Evolutionary conservation across 2,888 invertebrate genomes (phyloP), one percentile per base, ranked within the genome.

Genomic region (Hemicrepidius hirtus): DNA sequence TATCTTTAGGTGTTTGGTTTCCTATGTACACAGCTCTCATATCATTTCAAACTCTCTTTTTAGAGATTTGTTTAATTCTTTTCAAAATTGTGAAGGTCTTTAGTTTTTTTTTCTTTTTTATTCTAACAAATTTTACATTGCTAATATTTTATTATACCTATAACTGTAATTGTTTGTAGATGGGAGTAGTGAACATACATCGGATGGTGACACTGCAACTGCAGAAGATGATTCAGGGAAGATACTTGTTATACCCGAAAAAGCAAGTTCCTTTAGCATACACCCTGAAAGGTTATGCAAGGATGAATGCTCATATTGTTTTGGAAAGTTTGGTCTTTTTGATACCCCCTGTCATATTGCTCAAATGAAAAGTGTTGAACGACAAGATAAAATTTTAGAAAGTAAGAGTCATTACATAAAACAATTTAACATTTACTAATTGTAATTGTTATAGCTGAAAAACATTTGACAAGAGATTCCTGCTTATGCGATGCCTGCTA

Each of bases 331-430:
- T 80, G 95, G 95, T 0, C 89, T 94, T 0, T 92, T 95, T 76
- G 95, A 96, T 82, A 95, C 95, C 0, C 95, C 95, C 0, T 95
- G 95, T 86, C 95, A 96, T 83, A 92, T 96, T 63, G 95, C 95
- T 0, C 95, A 95, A 86, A 92, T 96, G 84, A 95, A 95, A 80
- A 94, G 94, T 64, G 88, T 90, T 0, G 95, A 95, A 72, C 87
- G 94, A n/a, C 94, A 95, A 84, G 92, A 92, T 82, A 94, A 94
- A 82, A 94, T 95, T 73, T 86, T 95, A 74, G 91, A 90, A 76
- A 91, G 94, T 94, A 85, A 88, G 89, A n/a, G 59, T 57, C 59
- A 62, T 40, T 12, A 24, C 53, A 65, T 32, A 12, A 63, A 24
- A 35, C 32, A 40, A 21, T 10, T 12, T 12, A 13, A 40, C 1